Conservation (phyloP, 2,888 invertebrate genomes). For the Synergus umbraculus region DNA sequence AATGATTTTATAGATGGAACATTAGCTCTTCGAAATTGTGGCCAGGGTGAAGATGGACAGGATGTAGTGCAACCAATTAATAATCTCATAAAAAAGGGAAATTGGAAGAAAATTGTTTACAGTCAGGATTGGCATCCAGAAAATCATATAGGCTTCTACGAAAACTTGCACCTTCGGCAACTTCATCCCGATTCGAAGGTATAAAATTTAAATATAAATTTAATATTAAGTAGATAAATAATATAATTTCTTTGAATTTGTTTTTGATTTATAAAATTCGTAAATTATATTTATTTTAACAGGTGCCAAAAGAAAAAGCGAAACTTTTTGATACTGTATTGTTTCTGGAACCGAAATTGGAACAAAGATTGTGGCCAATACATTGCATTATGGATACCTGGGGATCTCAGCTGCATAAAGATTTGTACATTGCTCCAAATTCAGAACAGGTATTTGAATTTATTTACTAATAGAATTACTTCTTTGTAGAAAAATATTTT, state of each 20-base stretch:
- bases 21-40: conserved; percentile 92
- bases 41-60: conserved; percentile 90
- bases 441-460: conserved; percentile 80
- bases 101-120: conserved; percentile 92
- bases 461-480: background rate
- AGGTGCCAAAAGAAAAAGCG: conserved; percentile 81
- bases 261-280: background rate
- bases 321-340: conserved; percentile 92
- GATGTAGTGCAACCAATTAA: conserved; percentile 95
- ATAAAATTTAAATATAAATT: conserved; percentile 1
- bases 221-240: background rate
- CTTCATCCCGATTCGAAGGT: conserved; percentile 81
- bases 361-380: conserved; percentile 94
- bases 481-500: background rate
- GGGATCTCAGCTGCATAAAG: conserved; percentile 94
- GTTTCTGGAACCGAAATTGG: conserved; percentile 90
- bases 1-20: conserved; percentile 98
- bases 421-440: conserved; percentile 88
- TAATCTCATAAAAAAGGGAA: conserved; percentile 84
- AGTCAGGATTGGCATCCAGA: conserved; percentile 97
- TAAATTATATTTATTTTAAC: conserved; percentile 20
- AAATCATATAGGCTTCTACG: conserved; percentile 96
- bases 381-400: conserved; percentile 96
- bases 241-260: background rate
- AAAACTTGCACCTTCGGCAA: conserved; percentile 89